Conservation (phyloP, 2,888 invertebrate genomes). For the Hyposoter didymator region DNA sequence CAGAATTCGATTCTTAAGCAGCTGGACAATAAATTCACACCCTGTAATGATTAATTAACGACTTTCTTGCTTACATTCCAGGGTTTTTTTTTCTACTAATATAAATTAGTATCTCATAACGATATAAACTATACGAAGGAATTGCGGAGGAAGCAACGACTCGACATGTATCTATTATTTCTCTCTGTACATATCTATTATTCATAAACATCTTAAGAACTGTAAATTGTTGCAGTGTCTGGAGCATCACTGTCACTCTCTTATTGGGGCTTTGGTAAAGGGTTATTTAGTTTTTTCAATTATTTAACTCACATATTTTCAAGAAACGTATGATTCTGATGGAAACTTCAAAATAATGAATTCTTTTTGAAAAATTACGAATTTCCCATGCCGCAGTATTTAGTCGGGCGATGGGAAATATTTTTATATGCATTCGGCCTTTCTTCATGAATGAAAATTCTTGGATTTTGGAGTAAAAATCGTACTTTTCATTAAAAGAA, state of each 20-base stretch:
- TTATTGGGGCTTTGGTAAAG: slow-evolving; percentile 57
- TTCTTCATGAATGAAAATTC: not conserved
- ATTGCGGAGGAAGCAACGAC: slow-evolving; percentile 22
- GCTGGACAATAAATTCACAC: not conserved
- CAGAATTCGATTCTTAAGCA: not conserved
- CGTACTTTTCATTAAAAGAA: not conserved
- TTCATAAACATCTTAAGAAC: not conserved
- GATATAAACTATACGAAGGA: slow-evolving; percentile 45
- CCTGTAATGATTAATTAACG: not conserved
- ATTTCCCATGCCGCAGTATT: not conserved
- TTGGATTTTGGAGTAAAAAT: not conserved
- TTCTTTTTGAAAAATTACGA: not conserved
- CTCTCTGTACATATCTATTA: slow-evolving; percentile 15
- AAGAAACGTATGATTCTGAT: not conserved
- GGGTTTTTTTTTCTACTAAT: not conserved
- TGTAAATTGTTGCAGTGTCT: slow-evolving; percentile 23
- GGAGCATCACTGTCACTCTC: slow-evolving; percentile 40
- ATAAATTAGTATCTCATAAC: not conserved
- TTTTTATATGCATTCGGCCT: not conserved
- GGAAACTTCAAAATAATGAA: not conserved
- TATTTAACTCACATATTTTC: not conserved
- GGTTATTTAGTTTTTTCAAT: slow-evolving; percentile 12
- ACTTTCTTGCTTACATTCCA: not conserved
- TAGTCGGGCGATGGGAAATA: not conserved
- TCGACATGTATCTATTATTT: slow-evolving; percentile 26